A percentile compares a stretch with the other conserved stretches of the same genome.
These are phyloP conservation scores for Sarcophaga bullata DNA, from an alignment of 1,140 invertebrate species.

Conservation along the genomic window DNA sequence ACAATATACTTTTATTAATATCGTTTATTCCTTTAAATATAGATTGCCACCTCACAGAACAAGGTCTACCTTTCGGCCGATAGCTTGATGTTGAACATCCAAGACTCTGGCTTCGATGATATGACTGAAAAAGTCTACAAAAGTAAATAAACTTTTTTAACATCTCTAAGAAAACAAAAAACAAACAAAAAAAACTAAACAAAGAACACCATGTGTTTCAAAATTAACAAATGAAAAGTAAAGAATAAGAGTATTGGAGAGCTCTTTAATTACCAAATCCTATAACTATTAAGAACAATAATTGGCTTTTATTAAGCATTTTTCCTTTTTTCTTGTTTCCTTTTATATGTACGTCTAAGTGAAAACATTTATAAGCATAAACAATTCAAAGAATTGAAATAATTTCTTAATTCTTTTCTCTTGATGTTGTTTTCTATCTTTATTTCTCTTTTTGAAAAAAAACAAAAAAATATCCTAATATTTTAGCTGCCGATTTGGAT, in stretches of 20 bases:
- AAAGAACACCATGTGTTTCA: constrained; percentile 37
- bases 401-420: neutral
- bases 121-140: constrained; percentile 82
- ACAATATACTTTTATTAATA: constrained; percentile 32
- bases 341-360: neutral
- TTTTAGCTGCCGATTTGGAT: constrained; percentile 20
- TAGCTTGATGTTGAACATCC: constrained; percentile 96
- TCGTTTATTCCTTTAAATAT: constrained; percentile 28
- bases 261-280: neutral
- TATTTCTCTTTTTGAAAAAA: neutral
- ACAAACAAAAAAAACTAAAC: constrained; percentile 21
- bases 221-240: constrained; percentile 38
- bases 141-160: constrained; percentile 72
- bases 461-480: neutral
- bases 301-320: constrained; percentile 15
- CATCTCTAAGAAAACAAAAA: constrained; percentile 24
- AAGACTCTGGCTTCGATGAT: constrained; percentile 92
- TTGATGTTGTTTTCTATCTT: neutral
- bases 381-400: neutral
- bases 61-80: constrained; percentile 92
- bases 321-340: neutral
- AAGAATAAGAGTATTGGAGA: neutral
- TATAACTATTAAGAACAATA: constrained; percentile 5
- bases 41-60: constrained; percentile 95
- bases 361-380: neutral